Conservation (phyloP, 2,113 vertebrate species). For the Camarhynchus parvulus region DNA sequence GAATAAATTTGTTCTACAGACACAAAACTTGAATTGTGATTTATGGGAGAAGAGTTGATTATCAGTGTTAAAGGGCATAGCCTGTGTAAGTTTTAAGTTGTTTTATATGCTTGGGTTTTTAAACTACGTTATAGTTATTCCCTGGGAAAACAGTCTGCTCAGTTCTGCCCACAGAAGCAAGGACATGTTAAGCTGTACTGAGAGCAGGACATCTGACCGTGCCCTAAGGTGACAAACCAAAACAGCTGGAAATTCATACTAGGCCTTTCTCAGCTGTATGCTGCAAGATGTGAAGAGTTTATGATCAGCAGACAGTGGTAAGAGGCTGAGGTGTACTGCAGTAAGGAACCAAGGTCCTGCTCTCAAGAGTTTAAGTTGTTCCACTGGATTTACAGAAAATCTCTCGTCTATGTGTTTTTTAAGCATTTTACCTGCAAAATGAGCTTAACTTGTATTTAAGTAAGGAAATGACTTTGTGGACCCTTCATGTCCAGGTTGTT, state of each 20-base stretch:
- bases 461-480: background rate
- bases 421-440: background rate
- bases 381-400: background rate
- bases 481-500: background rate
- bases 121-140: background rate
- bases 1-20: background rate
- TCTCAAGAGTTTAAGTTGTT: background rate
- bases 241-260: background rate
- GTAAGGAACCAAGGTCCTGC: background rate
- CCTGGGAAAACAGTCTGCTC: background rate
- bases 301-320: background rate
- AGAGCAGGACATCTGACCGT: background rate
- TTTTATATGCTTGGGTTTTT: background rate
- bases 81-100: background rate
- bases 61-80: background rate
- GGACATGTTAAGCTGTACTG: background rate
- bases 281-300: background rate
- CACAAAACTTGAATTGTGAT: background rate
- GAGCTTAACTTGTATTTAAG: background rate
- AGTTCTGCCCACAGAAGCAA: background rate
- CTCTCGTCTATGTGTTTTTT: background rate
- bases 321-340: background rate
- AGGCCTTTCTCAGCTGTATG: background rate
- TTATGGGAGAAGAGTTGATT: background rate
- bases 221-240: background rate